Evolutionary conservation across 2,797 vertebrate genomes (phyloP).

Genomic region (Cichlasoma orientale): DNA sequence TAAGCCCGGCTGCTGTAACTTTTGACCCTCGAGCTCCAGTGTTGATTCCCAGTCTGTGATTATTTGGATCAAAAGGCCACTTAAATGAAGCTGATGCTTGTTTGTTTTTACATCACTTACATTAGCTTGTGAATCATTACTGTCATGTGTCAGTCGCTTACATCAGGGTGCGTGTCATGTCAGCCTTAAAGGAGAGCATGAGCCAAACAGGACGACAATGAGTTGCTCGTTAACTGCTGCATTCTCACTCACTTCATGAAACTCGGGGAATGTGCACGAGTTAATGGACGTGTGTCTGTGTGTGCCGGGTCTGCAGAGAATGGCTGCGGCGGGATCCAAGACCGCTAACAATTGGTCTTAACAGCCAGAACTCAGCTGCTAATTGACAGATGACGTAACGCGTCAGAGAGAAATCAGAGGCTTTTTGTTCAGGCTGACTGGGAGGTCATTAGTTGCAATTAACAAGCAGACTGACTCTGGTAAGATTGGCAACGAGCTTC

Average conservation of each 20-base stretch:
- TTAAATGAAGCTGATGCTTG: not conserved
- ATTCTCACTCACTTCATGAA: conserved; percentile 28
- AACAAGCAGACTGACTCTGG: conserved; percentile 47
- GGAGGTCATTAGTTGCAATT: conserved; percentile 53
- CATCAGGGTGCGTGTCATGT: conserved; percentile 26
- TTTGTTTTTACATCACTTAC: conserved; percentile 9
- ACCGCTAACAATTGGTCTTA: conserved; percentile 36
- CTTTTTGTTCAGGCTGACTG: conserved; percentile 45
- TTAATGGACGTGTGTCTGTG: conserved; percentile 31
- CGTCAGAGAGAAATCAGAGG: conserved; percentile 47
- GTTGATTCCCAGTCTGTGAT: not conserved
- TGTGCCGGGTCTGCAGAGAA: conserved; percentile 25
- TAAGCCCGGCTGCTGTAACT: not conserved
- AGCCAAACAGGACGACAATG: conserved; percentile 11
- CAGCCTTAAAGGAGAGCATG: conserved; percentile 4
- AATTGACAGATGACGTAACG: conserved; percentile 62
- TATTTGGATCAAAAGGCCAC: not conserved
- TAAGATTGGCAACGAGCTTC: conserved; percentile 12
- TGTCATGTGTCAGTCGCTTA: conserved; percentile 10
- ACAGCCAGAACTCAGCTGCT: conserved; percentile 27
- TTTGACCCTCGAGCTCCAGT: not conserved
- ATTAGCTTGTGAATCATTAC: not conserved
- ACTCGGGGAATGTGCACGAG: conserved; percentile 36
- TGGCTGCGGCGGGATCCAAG: conserved; percentile 51
- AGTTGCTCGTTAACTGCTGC: conserved; percentile 42